Conservation (phyloP, 1,140 invertebrate species). For the Hormaphis cornu region DNA sequence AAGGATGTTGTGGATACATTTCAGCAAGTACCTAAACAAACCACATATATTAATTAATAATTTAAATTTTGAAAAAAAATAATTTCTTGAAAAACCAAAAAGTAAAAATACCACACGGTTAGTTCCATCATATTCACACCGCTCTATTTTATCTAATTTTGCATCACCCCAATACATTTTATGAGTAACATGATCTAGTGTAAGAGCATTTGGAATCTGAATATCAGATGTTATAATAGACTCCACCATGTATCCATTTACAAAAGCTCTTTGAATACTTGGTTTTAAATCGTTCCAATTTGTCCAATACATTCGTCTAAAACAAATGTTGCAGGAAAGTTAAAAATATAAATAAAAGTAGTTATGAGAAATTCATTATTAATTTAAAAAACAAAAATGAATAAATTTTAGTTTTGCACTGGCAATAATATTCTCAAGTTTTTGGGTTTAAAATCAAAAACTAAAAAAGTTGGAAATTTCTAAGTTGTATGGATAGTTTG, state of each 20-base stretch:
- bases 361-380: neutral
- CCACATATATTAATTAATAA: neutral
- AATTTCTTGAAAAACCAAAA: neutral
- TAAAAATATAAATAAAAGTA: conserved; percentile 35
- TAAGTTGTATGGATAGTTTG: too few species aligned
- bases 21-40: conserved; percentile 51
- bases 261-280: conserved; percentile 60
- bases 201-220: conserved; percentile 71
- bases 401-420: too few species aligned
- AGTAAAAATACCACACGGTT: conserved; percentile 43
- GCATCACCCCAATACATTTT: conserved; percentile 55
- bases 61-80: neutral
- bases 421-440: too few species aligned
- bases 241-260: conserved; percentile 54
- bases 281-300: conserved; percentile 70
- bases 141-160: conserved; percentile 50
- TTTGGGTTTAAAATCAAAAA: too few species aligned
- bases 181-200: conserved; percentile 59
- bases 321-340: too few species aligned
- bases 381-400: too few species aligned
- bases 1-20: conserved; percentile 67
- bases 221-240: conserved; percentile 66
- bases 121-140: conserved; percentile 47
- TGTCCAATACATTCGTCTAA: conserved; percentile 64
- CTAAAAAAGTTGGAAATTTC: too few species aligned